Percentiles rank a stretch among this genome's conserved stretches.
phyloP scores from a whole-genome alignment of 2,888 invertebrate genomes.

The Hybos culiciformis region DNA sequence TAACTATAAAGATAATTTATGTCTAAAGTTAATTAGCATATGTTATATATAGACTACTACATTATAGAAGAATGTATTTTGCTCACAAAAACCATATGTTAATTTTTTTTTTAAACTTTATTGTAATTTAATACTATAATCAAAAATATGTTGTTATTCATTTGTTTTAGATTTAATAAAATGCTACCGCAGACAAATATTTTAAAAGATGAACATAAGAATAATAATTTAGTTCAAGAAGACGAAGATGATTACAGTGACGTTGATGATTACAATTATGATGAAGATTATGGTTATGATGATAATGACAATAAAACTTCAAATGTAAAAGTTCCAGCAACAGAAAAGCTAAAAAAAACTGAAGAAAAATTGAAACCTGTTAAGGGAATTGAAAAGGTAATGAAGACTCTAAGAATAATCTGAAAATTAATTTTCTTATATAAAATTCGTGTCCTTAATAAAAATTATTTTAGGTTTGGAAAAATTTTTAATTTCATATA shows the following conservation, averaged over 20 bases:
- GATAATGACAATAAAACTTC: slow-evolving; percentile 16
- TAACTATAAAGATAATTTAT: slow-evolving; percentile 1
- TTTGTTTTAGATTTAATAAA: slow-evolving; percentile 24
- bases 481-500: not conserved
- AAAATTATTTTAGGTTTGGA: too few relatives aligned
- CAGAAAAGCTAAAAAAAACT: slow-evolving; percentile 17
- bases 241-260: slow-evolving; percentile 14
- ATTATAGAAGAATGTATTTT: slow-evolving; percentile 1
- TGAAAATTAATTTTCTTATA: too few relatives aligned
- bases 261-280: slow-evolving; percentile 25
- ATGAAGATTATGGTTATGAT: slow-evolving; percentile 22
- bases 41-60: too few relatives aligned
- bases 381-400: slow-evolving; percentile 21
- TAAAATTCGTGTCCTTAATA: too few relatives aligned
- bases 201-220: slow-evolving; percentile 16
- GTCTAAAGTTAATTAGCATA: slow-evolving; percentile 2
- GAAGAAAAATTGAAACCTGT: slow-evolving; percentile 20
- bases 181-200: slow-evolving; percentile 23
- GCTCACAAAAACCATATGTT: not conserved
- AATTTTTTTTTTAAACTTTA: not conserved
- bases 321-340: slow-evolving; percentile 11
- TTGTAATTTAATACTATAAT: not conserved
- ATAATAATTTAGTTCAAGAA: slow-evolving; percentile 18
- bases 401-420: too few relatives aligned
- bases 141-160: too few relatives aligned